These are phyloP conservation scores for Squalus acanthias DNA, from an alignment of 2,797 vertebrate species.

Conservation along the genomic window DNA sequence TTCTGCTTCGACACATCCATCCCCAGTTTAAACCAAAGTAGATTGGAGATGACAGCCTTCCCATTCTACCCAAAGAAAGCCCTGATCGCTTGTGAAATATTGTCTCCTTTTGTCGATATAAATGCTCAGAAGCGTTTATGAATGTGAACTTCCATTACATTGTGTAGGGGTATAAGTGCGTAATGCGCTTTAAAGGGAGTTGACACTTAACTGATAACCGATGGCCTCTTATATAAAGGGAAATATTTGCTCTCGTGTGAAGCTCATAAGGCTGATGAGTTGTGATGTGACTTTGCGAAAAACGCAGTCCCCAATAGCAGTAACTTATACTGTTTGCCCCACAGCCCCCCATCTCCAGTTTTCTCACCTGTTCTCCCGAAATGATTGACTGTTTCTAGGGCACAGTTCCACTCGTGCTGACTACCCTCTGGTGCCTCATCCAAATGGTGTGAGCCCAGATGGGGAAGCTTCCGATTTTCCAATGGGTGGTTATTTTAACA, in stretches of 20 bases:
- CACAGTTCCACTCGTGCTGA: not conserved
- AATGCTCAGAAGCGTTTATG: conserved; percentile 1
- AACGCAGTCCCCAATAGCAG: not conserved
- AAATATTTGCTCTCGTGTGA: not conserved
- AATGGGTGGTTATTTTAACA: not conserved
- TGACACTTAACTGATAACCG: conserved; percentile 22
- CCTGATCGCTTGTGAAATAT: conserved; percentile 32
- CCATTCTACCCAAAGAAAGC: not conserved
- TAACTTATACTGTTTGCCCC: not conserved
- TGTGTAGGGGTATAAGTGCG: not conserved
- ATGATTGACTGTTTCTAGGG: not conserved
- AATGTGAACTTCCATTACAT: conserved; percentile 1
- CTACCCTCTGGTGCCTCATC: not conserved
- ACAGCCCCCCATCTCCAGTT: not conserved
- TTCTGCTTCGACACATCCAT: conserved; percentile 11
- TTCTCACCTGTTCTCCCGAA: not conserved
- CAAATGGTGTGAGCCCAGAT: not conserved
- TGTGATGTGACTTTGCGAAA: not conserved
- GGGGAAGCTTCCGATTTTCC: not conserved
- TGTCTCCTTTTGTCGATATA: conserved; percentile 30
- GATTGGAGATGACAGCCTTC: conserved; percentile 25
- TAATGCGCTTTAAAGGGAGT: not conserved
- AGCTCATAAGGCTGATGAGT: not conserved
- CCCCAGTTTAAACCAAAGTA: not conserved
- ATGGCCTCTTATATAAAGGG: not conserved